Base-by-base conservation (phyloP, 2,113 vertebrate genomes). In the Alethe castanea region DNA sequence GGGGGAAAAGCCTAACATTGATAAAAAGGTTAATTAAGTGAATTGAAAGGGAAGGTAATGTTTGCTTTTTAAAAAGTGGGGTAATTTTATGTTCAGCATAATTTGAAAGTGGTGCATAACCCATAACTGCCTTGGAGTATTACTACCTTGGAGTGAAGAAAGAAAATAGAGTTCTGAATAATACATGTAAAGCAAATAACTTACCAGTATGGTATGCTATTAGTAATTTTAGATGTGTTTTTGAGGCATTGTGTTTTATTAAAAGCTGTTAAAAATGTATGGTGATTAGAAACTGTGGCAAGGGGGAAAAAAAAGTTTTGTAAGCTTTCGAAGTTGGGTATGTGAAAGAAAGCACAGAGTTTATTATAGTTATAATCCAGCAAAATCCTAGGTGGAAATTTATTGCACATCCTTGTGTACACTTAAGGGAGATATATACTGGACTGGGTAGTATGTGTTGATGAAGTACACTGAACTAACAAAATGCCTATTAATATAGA, bases 11-110 rank as follows among this genome's bases (percentile, higher is more conserved):
- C 7, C 44, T 87, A 88, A 6, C 92, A 45, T 61, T 88, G 72
- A 94, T 97, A 96, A 96, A 94, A 96, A 92, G 82, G 80, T 96
- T 95, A 95, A 94, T 96, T 96, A 96, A 94, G 44, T 90, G 80
- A 95, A 73, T 83, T 94, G 60, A 79, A 95, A 88, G 36, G 67
- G 85, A 90, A 96, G 44, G 86, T 53, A 84, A 71, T 94, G 82
- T 88, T 94, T 86, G 57, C 69, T 90, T 93, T 94, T 80, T 69
- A 6, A 24, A 67, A 95, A 84, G 64, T 19, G 56, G 44, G 29
- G 23, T 74, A 67, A 57, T 93, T 94, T 95, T 92, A 48, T 71
- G 45, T 92, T 81, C 77, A 64, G n/a, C 28, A 3, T 92, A 94
- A 83, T 90, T 84, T 88, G 77, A 90, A 96, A 81, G 29, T 74